Percentiles rank a stretch among this genome's conserved stretches.
Conservation (phyloP, 2,113 vertebrate genomes). For the Tetraodon nigroviridis region DNA sequence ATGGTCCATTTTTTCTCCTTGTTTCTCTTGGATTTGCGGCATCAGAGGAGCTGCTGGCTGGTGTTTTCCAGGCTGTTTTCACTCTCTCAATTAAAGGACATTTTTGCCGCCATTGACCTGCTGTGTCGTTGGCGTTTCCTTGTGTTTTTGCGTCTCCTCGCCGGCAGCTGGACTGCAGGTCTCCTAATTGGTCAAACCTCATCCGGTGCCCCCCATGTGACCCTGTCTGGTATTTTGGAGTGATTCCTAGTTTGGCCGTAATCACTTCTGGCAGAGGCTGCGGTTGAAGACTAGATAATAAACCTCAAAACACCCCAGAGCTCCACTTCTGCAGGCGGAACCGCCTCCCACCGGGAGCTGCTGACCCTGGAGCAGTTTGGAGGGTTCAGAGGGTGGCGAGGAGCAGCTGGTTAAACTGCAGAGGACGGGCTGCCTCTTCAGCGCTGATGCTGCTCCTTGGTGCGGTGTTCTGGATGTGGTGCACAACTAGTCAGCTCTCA, state of each 20-base stretch:
- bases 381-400: slow-evolving; percentile 13
- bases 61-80: too few species aligned
- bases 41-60: background rate
- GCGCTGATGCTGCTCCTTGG: slow-evolving; percentile 16
- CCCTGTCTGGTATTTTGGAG: slow-evolving; percentile 3
- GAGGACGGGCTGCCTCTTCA: slow-evolving; percentile 43
- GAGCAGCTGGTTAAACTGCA: slow-evolving; percentile 34
- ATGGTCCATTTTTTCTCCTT: slow-evolving; percentile 12
- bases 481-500: slow-evolving; percentile 48
- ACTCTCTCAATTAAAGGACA: too few species aligned
- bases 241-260: slow-evolving; percentile 10
- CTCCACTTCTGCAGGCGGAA: slow-evolving; percentile 12
- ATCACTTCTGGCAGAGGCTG: slow-evolving; percentile 13
- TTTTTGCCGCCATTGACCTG: too few species aligned
- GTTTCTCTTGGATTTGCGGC: slow-evolving; percentile 9
- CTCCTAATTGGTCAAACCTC: background rate
- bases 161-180: background rate
- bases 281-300: slow-evolving; percentile 21
- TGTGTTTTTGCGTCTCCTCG: too few species aligned
- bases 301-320: slow-evolving; percentile 18
- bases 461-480: slow-evolving; percentile 48
- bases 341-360: slow-evolving; percentile 9
- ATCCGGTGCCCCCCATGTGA: background rate
- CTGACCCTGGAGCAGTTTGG: slow-evolving; percentile 10
- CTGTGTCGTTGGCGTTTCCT: too few species aligned